Percentiles rank a stretch among this genome's conserved stretches.
phyloP scores from a whole-genome alignment of 2,888 invertebrate species.

The Alloplasta piceator region DNA sequence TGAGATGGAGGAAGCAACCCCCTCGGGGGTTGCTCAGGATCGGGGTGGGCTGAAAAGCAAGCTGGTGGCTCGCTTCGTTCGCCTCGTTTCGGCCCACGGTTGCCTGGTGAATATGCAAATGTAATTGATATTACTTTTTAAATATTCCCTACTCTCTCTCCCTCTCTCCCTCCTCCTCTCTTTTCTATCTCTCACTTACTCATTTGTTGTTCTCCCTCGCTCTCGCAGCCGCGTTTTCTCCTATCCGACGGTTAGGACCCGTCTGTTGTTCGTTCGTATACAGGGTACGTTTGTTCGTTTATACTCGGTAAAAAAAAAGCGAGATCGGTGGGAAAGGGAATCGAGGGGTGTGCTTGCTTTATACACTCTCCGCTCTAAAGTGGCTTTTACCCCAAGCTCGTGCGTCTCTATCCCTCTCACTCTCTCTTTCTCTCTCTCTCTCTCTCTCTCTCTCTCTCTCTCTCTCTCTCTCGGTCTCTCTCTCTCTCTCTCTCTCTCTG shows the following conservation, averaged over 20 bases:
- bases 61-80: constrained; percentile 61
- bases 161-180: constrained; percentile 50
- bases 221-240: constrained; percentile 67
- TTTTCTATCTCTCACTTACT: constrained; percentile 52
- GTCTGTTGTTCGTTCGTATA: constrained; percentile 77
- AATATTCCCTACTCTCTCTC: constrained; percentile 81
- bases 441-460: constrained; percentile 57
- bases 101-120: constrained; percentile 82
- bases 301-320: constrained; percentile 59
- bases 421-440: constrained; percentile 30
- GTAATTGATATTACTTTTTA: constrained; percentile 83
- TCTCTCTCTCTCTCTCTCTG: constrained; percentile 46
- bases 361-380: constrained; percentile 79
- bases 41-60: constrained; percentile 70
- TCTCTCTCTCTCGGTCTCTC: constrained; percentile 51
- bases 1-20: constrained; percentile 59
- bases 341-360: constrained; percentile 77
- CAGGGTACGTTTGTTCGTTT: constrained; percentile 38
- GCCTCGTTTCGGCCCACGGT: constrained; percentile 64
- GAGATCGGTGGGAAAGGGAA: constrained; percentile 59
- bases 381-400: constrained; percentile 77
- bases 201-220: constrained; percentile 56
- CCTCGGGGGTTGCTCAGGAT: constrained; percentile 59
- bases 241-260: constrained; percentile 69
- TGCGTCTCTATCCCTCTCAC: constrained; percentile 60